Conservation (phyloP, 1,140 invertebrate genomes). For the Lordiphosa clarofinis region DNA sequence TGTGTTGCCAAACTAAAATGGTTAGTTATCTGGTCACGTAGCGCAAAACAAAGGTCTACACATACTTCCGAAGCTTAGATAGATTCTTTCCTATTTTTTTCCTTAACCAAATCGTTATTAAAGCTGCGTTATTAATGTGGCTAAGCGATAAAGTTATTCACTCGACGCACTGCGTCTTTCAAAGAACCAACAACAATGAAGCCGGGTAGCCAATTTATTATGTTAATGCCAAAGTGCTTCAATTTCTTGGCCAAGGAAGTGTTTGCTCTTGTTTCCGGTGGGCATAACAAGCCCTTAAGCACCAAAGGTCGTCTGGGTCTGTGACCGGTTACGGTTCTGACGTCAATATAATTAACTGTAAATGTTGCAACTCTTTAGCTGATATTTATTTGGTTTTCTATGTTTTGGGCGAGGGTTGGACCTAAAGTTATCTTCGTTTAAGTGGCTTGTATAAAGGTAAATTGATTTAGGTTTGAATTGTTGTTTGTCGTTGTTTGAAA, state of each 20-base stretch:
- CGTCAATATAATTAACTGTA: slow-evolving; percentile 67
- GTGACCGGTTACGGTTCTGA: slow-evolving; percentile 19
- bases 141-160: slow-evolving; percentile 65
- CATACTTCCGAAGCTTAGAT: slow-evolving; percentile 2
- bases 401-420: slow-evolving; percentile 1
- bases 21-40: slow-evolving; percentile 70
- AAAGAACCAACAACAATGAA: slow-evolving; percentile 12
- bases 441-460: no score
- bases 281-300: slow-evolving; percentile 16
- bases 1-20: slow-evolving; percentile 12
- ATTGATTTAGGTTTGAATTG: no score
- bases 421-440: not conserved
- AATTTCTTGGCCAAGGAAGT: slow-evolving; percentile 25
- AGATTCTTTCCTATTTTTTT: slow-evolving; percentile 1
- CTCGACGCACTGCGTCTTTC: slow-evolving; percentile 8
- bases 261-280: slow-evolving; percentile 25
- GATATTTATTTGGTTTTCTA: slow-evolving; percentile 10
- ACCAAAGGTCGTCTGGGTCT: slow-evolving; percentile 3
- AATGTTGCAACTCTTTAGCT: slow-evolving; percentile 51
- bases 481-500: no score
- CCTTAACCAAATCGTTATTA: slow-evolving; percentile 27
- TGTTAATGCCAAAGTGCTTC: slow-evolving; percentile 45
- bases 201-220: slow-evolving; percentile 41
- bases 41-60: slow-evolving; percentile 13
- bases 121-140: slow-evolving; percentile 51